Conservation (phyloP, 2,113 vertebrate species). For the Brachyistius frenatus region DNA sequence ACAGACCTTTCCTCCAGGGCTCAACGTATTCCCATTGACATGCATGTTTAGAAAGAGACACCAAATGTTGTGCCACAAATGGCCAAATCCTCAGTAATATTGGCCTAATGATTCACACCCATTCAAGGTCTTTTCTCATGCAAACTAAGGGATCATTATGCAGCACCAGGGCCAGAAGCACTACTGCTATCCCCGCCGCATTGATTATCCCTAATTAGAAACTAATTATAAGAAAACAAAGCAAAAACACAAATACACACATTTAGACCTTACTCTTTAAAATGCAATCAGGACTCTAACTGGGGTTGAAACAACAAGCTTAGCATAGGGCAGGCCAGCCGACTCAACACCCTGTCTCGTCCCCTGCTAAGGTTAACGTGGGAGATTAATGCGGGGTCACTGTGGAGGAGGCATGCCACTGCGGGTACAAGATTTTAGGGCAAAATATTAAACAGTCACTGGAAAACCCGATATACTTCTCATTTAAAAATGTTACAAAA, state of each 20-base stretch:
- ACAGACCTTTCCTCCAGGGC: constrained; percentile 16
- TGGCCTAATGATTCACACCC: constrained; percentile 67
- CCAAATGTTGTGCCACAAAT: constrained; percentile 70
- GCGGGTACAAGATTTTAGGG: background rate
- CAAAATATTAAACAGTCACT: background rate
- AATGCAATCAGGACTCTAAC: constrained; percentile 56
- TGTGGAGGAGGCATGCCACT: background rate
- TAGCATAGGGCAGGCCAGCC: constrained; percentile 45
- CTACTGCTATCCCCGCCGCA: constrained; percentile 47
- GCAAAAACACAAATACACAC: constrained; percentile 70
- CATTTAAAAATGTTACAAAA: background rate
- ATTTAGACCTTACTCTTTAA: constrained; percentile 66
- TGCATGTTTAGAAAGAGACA: constrained; percentile 17
- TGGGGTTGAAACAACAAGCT: constrained; percentile 65
- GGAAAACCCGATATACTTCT: background rate
- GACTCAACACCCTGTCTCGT: constrained; percentile 19
- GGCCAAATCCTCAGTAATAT: constrained; percentile 68
- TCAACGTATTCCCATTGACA: constrained; percentile 21
- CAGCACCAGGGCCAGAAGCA: constrained; percentile 57
- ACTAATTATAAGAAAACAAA: constrained; percentile 81
- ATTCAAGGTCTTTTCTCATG: constrained; percentile 76
- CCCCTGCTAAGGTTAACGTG: constrained; percentile 30
- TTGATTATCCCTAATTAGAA: constrained; percentile 82
- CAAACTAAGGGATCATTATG: constrained; percentile 76
- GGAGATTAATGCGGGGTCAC: constrained; percentile 28